phyloP scores from a whole-genome alignment of 1,140 invertebrate species.

The Piezodorus guildinii region DNA sequence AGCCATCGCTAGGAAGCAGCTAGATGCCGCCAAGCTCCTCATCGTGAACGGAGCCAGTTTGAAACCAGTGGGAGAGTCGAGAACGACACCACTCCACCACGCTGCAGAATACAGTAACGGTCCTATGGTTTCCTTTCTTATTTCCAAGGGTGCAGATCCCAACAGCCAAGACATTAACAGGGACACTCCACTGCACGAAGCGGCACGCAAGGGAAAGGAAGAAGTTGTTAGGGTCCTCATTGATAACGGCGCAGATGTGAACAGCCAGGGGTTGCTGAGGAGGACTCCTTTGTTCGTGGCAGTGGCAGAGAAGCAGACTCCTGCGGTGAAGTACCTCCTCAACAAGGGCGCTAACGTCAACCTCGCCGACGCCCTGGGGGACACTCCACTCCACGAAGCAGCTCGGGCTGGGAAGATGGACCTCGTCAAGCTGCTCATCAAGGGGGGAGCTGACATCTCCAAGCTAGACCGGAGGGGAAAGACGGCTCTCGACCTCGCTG shows the following conservation, averaged over 20 bases:
- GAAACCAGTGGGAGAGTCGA: not conserved
- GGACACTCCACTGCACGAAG: not conserved
- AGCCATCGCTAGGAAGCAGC: not conserved
- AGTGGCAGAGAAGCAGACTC: not conserved
- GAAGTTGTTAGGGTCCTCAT: not conserved
- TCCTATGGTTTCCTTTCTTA: not conserved
- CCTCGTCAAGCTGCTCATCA: not conserved
- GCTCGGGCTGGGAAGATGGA: not conserved
- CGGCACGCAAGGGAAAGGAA: not conserved
- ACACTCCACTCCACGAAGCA: conserved; percentile 1
- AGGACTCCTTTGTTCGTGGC: not conserved
- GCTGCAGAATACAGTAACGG: not conserved
- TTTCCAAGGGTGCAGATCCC: not conserved
- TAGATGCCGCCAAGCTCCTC: not conserved
- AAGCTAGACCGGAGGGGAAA: not conserved
- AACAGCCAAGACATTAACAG: not conserved
- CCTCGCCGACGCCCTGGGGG: not conserved
- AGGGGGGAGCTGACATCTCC: not conserved
- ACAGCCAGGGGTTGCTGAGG: not conserved
- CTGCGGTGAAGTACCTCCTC: not conserved
- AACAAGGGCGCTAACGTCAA: not conserved
- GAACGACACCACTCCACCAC: not conserved
- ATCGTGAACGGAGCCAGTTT: not conserved
- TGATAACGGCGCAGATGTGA: not conserved
- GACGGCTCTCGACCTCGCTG: not conserved